phyloP scores from a whole-genome alignment of 2,888 invertebrate genomes.

The Gibbula magus region DNA sequence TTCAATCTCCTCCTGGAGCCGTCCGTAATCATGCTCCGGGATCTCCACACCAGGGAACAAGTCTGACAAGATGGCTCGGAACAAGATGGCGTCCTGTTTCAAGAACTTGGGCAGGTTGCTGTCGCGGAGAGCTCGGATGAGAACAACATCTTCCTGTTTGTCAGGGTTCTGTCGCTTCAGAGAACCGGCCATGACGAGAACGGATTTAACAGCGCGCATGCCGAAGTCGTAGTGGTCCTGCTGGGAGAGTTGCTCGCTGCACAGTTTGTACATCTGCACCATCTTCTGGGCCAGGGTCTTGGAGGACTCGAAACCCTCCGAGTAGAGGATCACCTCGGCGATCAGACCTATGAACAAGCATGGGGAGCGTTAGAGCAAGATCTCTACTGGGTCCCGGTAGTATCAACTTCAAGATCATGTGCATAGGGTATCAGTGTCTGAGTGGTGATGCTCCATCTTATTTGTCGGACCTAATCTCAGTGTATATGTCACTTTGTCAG shows the following conservation, averaged over 20 bases:
- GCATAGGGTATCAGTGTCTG: too few relatives aligned
- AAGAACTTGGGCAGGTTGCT: slow-evolving; percentile 93
- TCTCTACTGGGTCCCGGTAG: too few relatives aligned
- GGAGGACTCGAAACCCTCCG: slow-evolving; percentile 93
- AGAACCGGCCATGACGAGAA: slow-evolving; percentile 93
- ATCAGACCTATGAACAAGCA: slow-evolving; percentile 75
- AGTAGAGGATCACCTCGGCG: slow-evolving; percentile 93
- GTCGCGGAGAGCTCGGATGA: slow-evolving; percentile 90
- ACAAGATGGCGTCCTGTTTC: slow-evolving; percentile 87
- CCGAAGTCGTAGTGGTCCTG: slow-evolving; percentile 92
- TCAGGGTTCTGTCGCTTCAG: slow-evolving; percentile 90
- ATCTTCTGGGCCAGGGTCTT: slow-evolving; percentile 91
- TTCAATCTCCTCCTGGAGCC: slow-evolving; percentile 81
- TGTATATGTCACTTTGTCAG: too few relatives aligned
- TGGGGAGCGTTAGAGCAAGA: too few relatives aligned
- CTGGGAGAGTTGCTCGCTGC: slow-evolving; percentile 92
- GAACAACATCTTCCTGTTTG: slow-evolving; percentile 84
- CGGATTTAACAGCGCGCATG: slow-evolving; percentile 82
- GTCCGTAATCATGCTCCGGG: slow-evolving; percentile 87
- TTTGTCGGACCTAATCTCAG: too few relatives aligned
- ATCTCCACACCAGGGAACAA: slow-evolving; percentile 89
- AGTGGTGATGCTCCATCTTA: too few relatives aligned
- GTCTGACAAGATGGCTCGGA: slow-evolving; percentile 91
- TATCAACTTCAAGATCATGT: too few relatives aligned
- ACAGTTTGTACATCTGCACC: slow-evolving; percentile 94